These are phyloP conservation scores for Philhelius pedissequus DNA, from an alignment of 2,888 invertebrate species.

Conservation along the genomic window DNA sequence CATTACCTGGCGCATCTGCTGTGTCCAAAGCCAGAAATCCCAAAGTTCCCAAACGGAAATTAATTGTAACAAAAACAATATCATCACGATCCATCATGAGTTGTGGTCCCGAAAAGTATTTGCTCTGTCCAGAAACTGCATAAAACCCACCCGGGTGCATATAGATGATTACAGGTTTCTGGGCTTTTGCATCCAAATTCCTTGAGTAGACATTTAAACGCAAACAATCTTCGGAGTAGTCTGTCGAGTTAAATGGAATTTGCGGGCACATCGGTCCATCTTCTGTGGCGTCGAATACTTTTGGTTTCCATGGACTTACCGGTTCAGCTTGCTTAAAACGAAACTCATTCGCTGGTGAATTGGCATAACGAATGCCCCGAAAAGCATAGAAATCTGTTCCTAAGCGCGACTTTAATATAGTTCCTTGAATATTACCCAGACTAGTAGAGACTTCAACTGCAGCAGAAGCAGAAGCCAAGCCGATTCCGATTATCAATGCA, in stretches of 20 bases:
- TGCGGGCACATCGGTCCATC: conserved; percentile 82
- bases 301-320: conserved; percentile 78
- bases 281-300: conserved; percentile 80
- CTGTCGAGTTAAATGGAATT: conserved; percentile 72
- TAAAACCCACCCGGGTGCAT: conserved; percentile 85
- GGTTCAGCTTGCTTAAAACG: conserved; percentile 79
- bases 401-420: conserved; percentile 71
- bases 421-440: conserved; percentile 73
- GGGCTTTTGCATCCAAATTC: conserved; percentile 61
- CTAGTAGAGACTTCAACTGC: conserved; percentile 72
- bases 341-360: conserved; percentile 73
- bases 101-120: conserved; percentile 79
- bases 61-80: conserved; percentile 83
- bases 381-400: conserved; percentile 73
- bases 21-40: conserved; percentile 84
- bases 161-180: conserved; percentile 82
- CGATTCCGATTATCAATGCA: conserved; percentile 1
- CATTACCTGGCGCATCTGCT: conserved; percentile 83
- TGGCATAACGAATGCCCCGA: conserved; percentile 76
- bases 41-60: conserved; percentile 81
- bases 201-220: conserved; percentile 81
- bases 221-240: conserved; percentile 81
- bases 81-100: conserved; percentile 82
- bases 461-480: conserved; percentile 46
- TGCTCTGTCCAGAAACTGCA: conserved; percentile 81